These are phyloP conservation scores for Steatornis caripensis DNA, from an alignment of 2,113 vertebrate species.

Conservation along the genomic window DNA sequence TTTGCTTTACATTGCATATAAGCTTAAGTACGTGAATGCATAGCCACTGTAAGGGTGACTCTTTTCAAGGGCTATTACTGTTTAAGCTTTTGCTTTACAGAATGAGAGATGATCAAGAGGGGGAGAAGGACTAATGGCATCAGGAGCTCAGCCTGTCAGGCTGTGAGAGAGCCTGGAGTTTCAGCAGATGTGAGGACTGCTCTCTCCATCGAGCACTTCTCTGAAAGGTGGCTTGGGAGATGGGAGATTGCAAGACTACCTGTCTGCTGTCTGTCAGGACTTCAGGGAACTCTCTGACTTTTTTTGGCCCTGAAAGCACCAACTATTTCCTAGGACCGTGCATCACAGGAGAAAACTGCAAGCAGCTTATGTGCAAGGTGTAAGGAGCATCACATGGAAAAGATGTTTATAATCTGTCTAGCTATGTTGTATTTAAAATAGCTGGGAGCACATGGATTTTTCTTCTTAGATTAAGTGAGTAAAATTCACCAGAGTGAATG, in stretches of 20 bases:
- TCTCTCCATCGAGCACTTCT: rapidly evolving
- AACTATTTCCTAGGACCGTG: not conserved
- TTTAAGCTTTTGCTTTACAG: not conserved
- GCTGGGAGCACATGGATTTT: not conserved
- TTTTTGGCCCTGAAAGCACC: not conserved
- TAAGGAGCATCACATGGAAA: not conserved
- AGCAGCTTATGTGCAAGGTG: not conserved
- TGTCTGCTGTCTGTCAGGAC: not conserved
- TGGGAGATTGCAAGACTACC: not conserved
- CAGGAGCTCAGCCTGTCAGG: not conserved
- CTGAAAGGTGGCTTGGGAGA: not conserved
- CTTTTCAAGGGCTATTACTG: not conserved
- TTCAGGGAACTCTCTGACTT: not conserved
- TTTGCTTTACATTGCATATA: not conserved
- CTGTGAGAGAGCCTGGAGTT: not conserved
- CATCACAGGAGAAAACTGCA: not conserved
- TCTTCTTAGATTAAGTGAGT: not conserved
- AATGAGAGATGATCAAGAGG: not conserved
- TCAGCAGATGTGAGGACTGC: not conserved
- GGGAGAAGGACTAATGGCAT: not conserved
- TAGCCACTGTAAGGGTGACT: not conserved
- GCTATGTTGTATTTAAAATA: not conserved
- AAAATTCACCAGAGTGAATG: not conserved
- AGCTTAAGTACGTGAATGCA: not conserved
- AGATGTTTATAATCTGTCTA: not conserved